These are phyloP conservation scores for Atherinosoma microstoma DNA, from an alignment of 2,797 vertebrate genomes.

Conservation along the genomic window DNA sequence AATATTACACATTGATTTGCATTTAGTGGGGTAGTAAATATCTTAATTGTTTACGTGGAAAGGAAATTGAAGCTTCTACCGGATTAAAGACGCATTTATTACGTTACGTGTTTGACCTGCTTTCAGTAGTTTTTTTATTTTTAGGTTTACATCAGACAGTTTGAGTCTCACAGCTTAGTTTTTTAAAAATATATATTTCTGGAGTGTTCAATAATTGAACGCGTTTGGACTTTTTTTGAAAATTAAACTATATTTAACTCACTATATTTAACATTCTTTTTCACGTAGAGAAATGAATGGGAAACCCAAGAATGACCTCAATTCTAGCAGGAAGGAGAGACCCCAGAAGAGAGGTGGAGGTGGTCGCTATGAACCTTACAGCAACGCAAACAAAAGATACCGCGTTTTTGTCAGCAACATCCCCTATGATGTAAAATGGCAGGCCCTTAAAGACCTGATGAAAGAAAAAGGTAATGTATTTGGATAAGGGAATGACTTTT, in stretches of 20 bases:
- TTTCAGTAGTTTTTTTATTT: not conserved
- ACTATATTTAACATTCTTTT: not conserved
- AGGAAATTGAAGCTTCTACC: not conserved
- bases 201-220: too few species aligned
- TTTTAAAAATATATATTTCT: too few species aligned
- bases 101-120: too few species aligned
- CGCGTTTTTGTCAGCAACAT: constrained; percentile 98
- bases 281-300: constrained; percentile 87
- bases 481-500: constrained; percentile 6
- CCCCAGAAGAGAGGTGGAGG: constrained; percentile 91
- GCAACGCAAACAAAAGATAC: constrained; percentile 87
- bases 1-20: not conserved
- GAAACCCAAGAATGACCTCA: constrained; percentile 86
- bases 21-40: not conserved
- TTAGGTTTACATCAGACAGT: too few species aligned
- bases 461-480: constrained; percentile 95
- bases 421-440: constrained; percentile 98
- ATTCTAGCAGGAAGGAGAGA: constrained; percentile 88
- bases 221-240: too few species aligned
- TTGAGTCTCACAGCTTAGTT: too few species aligned
- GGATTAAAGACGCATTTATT: not conserved
- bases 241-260: not conserved
- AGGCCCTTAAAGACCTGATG: constrained; percentile 96
- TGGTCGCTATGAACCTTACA: constrained; percentile 92
- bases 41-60: too few species aligned